Conservation (phyloP, 2,113 vertebrate genomes). For the Mormoops blainvillei region DNA sequence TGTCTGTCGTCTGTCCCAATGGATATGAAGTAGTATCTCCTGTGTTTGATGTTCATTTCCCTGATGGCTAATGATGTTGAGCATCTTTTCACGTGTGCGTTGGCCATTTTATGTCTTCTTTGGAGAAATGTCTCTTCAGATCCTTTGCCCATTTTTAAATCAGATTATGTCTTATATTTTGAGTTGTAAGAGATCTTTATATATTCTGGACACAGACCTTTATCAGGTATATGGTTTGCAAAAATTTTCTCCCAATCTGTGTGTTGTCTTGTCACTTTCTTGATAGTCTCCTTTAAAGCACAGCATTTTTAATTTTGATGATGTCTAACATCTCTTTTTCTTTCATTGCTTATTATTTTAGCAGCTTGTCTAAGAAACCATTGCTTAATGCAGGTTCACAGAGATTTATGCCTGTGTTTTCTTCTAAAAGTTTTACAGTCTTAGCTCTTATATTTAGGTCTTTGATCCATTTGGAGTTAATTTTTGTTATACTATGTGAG, state of each 20-base stretch:
- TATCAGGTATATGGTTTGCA: not conserved
- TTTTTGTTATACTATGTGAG: slow-evolving; percentile 26
- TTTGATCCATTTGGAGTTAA: slow-evolving; percentile 40
- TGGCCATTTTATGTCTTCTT: not conserved
- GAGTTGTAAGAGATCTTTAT: not conserved
- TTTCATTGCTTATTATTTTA: slow-evolving; percentile 35
- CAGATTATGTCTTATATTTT: not conserved
- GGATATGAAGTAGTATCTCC: not conserved
- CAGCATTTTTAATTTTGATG: slow-evolving; percentile 20
- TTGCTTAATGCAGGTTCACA: not conserved
- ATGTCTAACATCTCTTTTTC: not conserved
- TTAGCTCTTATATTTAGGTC: slow-evolving; percentile 25
- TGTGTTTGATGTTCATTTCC: not conserved
- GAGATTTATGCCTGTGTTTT: slow-evolving; percentile 50
- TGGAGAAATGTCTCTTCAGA: not conserved
- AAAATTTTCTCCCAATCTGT: not conserved
- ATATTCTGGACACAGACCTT: not conserved
- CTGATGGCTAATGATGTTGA: not conserved
- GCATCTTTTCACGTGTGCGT: not conserved
- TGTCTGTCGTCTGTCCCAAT: not conserved
- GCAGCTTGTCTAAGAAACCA: slow-evolving; percentile 26
- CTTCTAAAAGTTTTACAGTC: slow-evolving; percentile 46
- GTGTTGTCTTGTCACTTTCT: not conserved
- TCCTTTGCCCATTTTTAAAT: not conserved
- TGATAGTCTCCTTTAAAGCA: not conserved